A percentile compares a stretch with the other conserved stretches of the same genome.
Conservation (phyloP, 2,113 vertebrate genomes). For the Clarias batrachus region DNA sequence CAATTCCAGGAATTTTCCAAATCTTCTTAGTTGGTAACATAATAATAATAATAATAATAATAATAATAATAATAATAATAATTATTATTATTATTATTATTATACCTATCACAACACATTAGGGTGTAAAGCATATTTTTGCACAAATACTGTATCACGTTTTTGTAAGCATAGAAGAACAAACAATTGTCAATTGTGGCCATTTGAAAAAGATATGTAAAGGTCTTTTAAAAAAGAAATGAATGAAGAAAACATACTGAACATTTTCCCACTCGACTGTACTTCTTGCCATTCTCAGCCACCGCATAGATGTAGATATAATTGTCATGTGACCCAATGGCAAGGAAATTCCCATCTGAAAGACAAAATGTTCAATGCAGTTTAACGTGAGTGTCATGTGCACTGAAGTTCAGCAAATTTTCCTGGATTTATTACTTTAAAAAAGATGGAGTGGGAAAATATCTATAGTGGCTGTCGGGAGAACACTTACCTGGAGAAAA, state of each 20-base stretch:
- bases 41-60: too few species aligned
- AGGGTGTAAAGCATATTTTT: background rate
- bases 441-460: background rate
- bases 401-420: background rate
- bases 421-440: background rate
- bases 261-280: constrained; percentile 91
- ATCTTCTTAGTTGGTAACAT: too few species aligned
- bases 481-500: constrained; percentile 85
- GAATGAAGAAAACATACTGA: constrained; percentile 77
- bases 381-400: background rate
- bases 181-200: background rate
- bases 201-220: background rate
- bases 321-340: constrained; percentile 98
- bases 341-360: constrained; percentile 91
- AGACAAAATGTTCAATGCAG: constrained; percentile 28
- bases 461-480: background rate
- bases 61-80: too few species aligned
- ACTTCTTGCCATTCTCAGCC: constrained; percentile 88
- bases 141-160: background rate
- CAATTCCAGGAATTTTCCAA: too few species aligned
- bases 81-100: background rate
- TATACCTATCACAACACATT: background rate
- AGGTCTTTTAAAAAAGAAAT: background rate
- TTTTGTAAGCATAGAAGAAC: background rate
- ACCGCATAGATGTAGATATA: constrained; percentile 96